Conservation (phyloP, 2,888 invertebrate genomes). For the Alentia gelatinosa region DNA sequence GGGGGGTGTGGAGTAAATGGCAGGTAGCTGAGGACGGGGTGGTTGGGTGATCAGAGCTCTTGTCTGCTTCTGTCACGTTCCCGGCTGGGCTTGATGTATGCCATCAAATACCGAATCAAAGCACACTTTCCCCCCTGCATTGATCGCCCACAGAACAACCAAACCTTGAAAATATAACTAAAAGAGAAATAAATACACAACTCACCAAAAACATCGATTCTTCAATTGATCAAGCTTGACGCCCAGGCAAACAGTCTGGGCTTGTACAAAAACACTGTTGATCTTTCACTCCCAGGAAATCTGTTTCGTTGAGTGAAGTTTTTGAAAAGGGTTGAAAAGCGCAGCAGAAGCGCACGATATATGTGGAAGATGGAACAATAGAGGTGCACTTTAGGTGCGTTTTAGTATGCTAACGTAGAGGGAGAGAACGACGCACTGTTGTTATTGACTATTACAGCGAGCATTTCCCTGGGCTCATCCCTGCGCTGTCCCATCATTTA, state of each 20-base stretch:
- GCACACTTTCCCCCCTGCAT: not conserved
- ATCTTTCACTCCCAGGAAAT: not conserved
- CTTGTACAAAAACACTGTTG: not conserved
- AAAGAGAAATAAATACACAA: no score
- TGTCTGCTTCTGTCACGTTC: not conserved
- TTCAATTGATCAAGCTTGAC: not conserved
- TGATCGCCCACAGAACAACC: not conserved
- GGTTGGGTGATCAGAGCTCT: not conserved
- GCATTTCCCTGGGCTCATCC: not conserved
- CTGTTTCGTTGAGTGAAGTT: not conserved
- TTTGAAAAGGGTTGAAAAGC: no score
- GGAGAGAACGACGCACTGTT: no score
- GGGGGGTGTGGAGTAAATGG: not conserved
- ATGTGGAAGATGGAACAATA: no score
- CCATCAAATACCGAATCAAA: constrained; percentile 1
- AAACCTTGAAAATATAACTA: not conserved
- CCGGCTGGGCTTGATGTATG: not conserved
- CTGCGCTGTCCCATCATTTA: not conserved
- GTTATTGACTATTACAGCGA: no score
- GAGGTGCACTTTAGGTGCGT: no score
- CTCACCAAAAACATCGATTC: not conserved
- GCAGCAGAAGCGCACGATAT: no score
- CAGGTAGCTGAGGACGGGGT: not conserved
- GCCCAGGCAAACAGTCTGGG: not conserved
- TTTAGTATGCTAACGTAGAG: no score